Percentiles rank a stretch among this genome's conserved stretches.
Evolutionary conservation across 2,888 invertebrate species (phyloP).

Genomic region (Campaea margaritaria): DNA sequence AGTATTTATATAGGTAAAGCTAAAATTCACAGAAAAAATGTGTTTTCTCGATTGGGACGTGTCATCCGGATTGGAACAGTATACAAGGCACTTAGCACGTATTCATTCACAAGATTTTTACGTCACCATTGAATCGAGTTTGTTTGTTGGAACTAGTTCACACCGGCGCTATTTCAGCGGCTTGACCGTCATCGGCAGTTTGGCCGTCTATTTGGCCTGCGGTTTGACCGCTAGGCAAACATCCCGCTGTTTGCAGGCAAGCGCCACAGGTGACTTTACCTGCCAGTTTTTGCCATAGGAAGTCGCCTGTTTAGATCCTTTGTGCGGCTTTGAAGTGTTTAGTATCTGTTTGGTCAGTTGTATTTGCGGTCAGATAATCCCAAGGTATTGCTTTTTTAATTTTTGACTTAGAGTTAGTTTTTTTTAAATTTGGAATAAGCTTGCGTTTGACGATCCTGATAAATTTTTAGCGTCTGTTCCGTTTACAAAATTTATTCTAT

Average conservation of each 20-base stretch:
- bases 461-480: no score
- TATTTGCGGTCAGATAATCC: conserved; percentile 30
- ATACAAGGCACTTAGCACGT: conserved; percentile 48
- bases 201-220: conserved; percentile 32
- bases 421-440: neutral
- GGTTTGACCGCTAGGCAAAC: conserved; percentile 56
- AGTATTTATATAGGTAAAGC: no score
- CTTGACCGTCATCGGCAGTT: conserved; percentile 12
- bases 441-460: neutral
- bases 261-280: conserved; percentile 81
- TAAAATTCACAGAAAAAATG: conserved; percentile 13
- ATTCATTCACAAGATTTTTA: conserved; percentile 67
- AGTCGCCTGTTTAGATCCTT: conserved; percentile 48
- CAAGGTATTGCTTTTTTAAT: conserved; percentile 13
- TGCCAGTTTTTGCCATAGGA: conserved; percentile 66
- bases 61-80: conserved; percentile 4
- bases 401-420: neutral
- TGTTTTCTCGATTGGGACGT: conserved; percentile 15
- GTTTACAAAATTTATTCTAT: no score
- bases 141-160: conserved; percentile 74
- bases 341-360: conserved; percentile 44
- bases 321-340: conserved; percentile 50
- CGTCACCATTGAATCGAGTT: conserved; percentile 46
- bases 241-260: conserved; percentile 58
- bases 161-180: conserved; percentile 67